Evolutionary conservation across 2,797 vertebrate genomes (phyloP).

Genomic region (Sciurus vulgaris): DNA sequence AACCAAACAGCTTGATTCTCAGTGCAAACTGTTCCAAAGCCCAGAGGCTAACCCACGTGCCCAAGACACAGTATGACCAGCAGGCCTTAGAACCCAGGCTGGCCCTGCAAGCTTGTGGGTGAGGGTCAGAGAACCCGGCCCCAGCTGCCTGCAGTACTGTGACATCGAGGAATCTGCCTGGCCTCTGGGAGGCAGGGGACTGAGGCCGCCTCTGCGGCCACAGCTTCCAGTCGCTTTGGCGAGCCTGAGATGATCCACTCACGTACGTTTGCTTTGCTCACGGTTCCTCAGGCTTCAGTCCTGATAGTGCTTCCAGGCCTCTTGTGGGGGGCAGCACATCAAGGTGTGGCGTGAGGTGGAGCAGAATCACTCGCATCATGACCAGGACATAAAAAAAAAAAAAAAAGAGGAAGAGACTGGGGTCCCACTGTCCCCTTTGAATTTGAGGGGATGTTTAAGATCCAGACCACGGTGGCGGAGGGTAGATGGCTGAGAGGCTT

Average conservation of each 20-base stretch:
- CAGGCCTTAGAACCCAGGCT: too few relatives aligned
- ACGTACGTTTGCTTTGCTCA: background rate
- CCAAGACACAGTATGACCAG: background rate
- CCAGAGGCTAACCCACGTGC: background rate
- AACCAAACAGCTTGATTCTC: background rate
- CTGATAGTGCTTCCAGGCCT: background rate
- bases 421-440: background rate
- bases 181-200: background rate
- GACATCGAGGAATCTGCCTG: background rate
- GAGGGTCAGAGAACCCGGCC: too few relatives aligned
- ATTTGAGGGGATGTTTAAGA: background rate
- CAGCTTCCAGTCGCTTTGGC: rapidly evolving
- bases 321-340: background rate
- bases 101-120: background rate
- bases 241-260: rapidly evolving
- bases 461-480: background rate
- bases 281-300: background rate
- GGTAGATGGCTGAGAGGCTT: too few relatives aligned
- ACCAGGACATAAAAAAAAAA: too few relatives aligned
- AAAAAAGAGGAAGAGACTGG: background rate
- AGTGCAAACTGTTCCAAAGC: background rate
- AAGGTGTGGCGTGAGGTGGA: too few relatives aligned
- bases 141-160: background rate
- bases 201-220: background rate
- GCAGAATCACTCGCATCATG: background rate